Evolutionary conservation across 64 coral and sea anemone genomes (phyloP), one percentile per base, ranked within the genome.

Genomic region (Hydrozoanthus tunicans): DNA sequence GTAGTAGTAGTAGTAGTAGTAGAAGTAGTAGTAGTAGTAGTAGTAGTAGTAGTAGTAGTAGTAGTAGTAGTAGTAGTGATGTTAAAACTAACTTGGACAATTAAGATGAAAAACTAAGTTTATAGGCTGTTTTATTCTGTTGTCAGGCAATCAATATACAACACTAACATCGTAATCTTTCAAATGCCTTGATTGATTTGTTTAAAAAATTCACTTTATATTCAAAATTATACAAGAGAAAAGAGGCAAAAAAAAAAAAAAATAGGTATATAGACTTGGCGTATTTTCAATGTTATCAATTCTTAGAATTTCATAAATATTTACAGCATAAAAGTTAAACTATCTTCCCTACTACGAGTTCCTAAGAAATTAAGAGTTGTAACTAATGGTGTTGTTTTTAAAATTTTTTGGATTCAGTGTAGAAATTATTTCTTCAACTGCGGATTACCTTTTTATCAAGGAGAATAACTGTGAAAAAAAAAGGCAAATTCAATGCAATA

Each of bases 161-260:
- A 71, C 5, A 15, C 7, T 1, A 23, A 71, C 17, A 15, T 24
- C 15, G n/a, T 24, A 24, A 24, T 25, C 24, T 76, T 51, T 52
- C 43, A 76, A 76, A 13, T 9, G 53, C 15, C 59, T 82, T 81
- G 61, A 82, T 82, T 82, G 80, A 64, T 51, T 52, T 60, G 80
- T 82, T 65, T 52, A 82, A 82, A 82, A 82, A n/a, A 82, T 26
- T 82, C 10, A 52, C 26, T 82, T 64, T 82, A 32, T 51, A 82
- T 82, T 51, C 27, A 32, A 32, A 13, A 82, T 26, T 20, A 81
- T 62, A 11, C 51, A 62, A 59, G 57, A 81, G 27, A 11, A 76
- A 76, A 80, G 27, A 25, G 60, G 15, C 23, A 81, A 59, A 62
- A 10, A 43, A 12, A 51, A 81, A 59, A 62, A 10, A 43, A 12